A percentile compares a stretch with the other conserved stretches of the same genome.
Conservation (phyloP, 2,113 vertebrate species). For the Scartelaos histophorus region DNA sequence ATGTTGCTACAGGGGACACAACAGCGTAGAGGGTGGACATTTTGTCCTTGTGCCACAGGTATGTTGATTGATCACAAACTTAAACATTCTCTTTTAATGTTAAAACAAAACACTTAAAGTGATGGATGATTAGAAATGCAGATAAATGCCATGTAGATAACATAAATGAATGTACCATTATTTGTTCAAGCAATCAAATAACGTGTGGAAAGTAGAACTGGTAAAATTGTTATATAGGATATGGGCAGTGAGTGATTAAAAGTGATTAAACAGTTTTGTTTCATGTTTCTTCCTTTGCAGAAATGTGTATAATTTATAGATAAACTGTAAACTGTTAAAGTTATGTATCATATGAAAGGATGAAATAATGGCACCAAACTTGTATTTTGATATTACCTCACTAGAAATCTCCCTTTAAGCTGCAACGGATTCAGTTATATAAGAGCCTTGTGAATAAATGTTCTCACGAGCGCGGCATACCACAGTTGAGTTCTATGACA, state of each 20-base stretch:
- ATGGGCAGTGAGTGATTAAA: neutral
- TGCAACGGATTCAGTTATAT: neutral
- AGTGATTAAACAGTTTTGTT: neutral
- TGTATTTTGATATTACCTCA: neutral
- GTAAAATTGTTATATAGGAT: neutral
- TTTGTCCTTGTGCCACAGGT: conserved; percentile 60
- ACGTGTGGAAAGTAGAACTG: neutral
- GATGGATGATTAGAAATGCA: neutral
- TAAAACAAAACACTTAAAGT: neutral
- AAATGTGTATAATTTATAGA: neutral
- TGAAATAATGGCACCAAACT: neutral
- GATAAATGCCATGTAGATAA: neutral
- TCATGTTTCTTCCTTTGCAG: neutral
- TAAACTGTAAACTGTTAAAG: neutral
- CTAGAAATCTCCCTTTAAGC: neutral
- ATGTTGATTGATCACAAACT: conserved; percentile 23
- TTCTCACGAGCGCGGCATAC: neutral
- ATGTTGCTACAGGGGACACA: conserved; percentile 47
- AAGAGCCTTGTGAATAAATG: neutral
- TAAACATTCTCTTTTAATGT: neutral
- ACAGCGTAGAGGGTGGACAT: conserved; percentile 43
- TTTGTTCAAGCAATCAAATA: neutral
- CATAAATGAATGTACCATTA: neutral
- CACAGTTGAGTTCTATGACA: neutral
- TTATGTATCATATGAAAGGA: neutral